Percentiles rank a stretch among this genome's conserved stretches.
phyloP scores from a whole-genome alignment of 2,113 vertebrate genomes.

The Psilopsiagon aymara region DNA sequence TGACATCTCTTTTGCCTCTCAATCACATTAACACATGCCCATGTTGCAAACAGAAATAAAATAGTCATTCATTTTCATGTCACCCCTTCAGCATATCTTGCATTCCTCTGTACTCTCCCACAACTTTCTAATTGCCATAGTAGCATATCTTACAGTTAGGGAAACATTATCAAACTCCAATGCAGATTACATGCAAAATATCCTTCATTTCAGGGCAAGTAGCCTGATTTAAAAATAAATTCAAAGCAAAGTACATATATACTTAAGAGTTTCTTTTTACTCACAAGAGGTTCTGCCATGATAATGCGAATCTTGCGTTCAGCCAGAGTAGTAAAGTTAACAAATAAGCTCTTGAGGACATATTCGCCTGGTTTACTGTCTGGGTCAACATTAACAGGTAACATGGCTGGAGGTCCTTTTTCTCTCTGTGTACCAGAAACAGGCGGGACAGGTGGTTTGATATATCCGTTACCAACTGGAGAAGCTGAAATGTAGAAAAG shows the following conservation, averaged over 20 bases:
- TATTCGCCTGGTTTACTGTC: constrained; percentile 97
- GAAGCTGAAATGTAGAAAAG: constrained; percentile 82
- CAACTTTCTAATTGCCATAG: not conserved
- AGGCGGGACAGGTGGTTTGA: constrained; percentile 87
- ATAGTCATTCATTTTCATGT: not conserved
- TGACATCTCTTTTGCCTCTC: not conserved
- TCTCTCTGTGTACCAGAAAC: constrained; percentile 87
- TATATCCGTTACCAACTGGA: constrained; percentile 94
- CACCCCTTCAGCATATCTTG: not conserved
- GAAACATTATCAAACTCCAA: constrained; percentile 18
- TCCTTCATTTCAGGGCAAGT: not conserved
- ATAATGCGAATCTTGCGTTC: constrained; percentile 96
- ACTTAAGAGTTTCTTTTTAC: constrained; percentile 44
- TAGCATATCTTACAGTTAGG: not conserved
- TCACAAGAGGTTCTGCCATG: constrained; percentile 97
- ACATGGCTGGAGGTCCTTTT: constrained; percentile 90
- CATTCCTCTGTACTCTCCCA: constrained; percentile 24
- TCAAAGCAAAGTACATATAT: not conserved
- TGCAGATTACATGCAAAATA: not conserved
- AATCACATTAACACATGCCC: not conserved
- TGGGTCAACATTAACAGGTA: constrained; percentile 91
- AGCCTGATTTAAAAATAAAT: not conserved
- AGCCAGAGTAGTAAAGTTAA: constrained; percentile 91
- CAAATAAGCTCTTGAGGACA: constrained; percentile 95
- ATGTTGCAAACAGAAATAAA: not conserved